A percentile compares a stretch with the other conserved stretches of the same genome.
These are phyloP conservation scores for Pelmatolapia mariae DNA, from an alignment of 2,113 vertebrate species.

Conservation along the genomic window DNA sequence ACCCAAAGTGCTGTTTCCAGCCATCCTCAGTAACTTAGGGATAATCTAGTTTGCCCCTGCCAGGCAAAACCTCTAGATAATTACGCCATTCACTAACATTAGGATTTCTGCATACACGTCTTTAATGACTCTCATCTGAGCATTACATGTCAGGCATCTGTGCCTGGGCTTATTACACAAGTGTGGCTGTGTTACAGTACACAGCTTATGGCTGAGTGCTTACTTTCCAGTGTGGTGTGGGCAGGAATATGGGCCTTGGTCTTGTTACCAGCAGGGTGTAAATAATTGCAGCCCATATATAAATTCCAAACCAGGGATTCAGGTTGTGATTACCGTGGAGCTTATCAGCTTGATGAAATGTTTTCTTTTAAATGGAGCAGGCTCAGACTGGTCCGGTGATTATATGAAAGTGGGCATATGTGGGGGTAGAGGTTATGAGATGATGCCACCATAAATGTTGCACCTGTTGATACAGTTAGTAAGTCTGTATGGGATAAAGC, in stretches of 20 bases:
- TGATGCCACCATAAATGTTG: background rate
- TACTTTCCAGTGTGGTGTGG: background rate
- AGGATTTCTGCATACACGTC: background rate
- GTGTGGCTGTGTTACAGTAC: background rate
- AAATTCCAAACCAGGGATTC: conserved; percentile 37
- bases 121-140: background rate
- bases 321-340: background rate
- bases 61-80: background rate
- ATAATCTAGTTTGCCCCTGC: background rate
- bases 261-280: conserved; percentile 44
- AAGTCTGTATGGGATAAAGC: background rate
- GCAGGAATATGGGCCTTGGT: background rate
- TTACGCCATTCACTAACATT: background rate
- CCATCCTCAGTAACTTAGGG: background rate
- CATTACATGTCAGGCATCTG: background rate
- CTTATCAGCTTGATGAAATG: conserved; percentile 29
- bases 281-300: conserved; percentile 45
- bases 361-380: background rate
- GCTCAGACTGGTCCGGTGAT: no score
- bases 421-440: background rate
- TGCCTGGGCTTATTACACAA: background rate
- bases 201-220: background rate
- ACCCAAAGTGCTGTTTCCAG: background rate
- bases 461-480: conserved; percentile 1
- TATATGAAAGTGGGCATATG: background rate